Evolutionary conservation across 2,113 vertebrate species (phyloP), one percentile per base, ranked within the genome.

Genomic region (Sakesphorus luctuosus): DNA sequence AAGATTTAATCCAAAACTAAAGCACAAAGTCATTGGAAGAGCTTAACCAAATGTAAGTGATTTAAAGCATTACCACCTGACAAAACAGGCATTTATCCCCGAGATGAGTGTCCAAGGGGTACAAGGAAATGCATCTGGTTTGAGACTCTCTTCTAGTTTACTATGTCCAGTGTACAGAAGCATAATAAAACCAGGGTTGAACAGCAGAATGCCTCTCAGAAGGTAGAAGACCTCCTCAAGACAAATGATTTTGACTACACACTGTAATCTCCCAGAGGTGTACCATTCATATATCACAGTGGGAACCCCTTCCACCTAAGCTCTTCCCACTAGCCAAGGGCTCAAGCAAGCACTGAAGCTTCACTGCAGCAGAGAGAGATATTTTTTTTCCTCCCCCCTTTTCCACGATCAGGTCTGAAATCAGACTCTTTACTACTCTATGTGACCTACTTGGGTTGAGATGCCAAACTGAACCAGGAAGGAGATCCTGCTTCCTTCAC

Each of bases 371-470:
- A 86, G 19, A 74, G 9, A 47, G 13, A 24, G 4, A 44, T 15
- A 20, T 8, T 10, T 26, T 61, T 21, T 36, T 3, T 2, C 4
- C 2, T 24, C 16, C 19, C 6, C 18, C 7, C 6, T 89, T 81
- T 35, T 59, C 35, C 43, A 88, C 59, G n/a, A 76, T 63, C 53
- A 50, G 31, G 36, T 72, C 25, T 87, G 67, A 87, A 93, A 79
- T 52, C 17, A 55, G 28, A 80, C 19, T 18, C 12, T 73, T 47
- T 59, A 29, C 33, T 44, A 56, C 43, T 15, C 25, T 59, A 29
- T 1, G 1, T 18, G 25, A 84, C 36, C 49, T 68, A 49, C 35
- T 40, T 1, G 1, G 87, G 18, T 20, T 0, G 0, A 94, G 65
- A 56, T 1, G 5, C 56, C 67, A 43, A 71, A 67, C 35, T 80